Conservation (phyloP, 2,888 invertebrate genomes). For the Dicranocentrus wangi region DNA sequence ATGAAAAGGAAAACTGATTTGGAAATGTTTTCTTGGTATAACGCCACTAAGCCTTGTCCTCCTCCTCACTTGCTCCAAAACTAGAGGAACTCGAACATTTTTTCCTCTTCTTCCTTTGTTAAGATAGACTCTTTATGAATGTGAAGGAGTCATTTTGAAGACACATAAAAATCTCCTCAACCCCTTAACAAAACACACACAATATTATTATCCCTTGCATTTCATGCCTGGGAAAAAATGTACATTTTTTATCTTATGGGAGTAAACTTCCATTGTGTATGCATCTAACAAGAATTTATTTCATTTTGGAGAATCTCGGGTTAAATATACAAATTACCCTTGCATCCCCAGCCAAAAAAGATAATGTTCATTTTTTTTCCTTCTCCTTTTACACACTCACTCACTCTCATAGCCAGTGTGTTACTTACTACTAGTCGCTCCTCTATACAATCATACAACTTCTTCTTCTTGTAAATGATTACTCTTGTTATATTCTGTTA, state of each 20-base stretch:
- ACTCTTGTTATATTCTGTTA: no score
- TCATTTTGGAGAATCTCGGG: background rate
- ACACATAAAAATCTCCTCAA: background rate
- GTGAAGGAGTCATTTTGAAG: conserved; percentile 7
- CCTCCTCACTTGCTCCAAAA: no score
- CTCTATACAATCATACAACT: no score
- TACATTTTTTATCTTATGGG: background rate
- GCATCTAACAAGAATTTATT: conserved; percentile 7
- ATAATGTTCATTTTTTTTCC: no score
- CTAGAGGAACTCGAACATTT: no score
- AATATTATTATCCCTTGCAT: background rate
- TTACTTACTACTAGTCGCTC: no score
- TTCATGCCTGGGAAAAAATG: background rate
- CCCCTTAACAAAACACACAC: background rate
- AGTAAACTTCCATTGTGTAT: background rate
- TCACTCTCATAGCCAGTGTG: no score
- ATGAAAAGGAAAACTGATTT: no score
- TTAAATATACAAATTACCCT: background rate
- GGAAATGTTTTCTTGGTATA: no score
- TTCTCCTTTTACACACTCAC: no score
- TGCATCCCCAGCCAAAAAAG: background rate
- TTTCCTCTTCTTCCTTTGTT: background rate
- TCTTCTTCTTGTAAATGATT: no score
- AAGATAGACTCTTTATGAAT: background rate
- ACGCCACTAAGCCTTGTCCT: no score